Percentiles rank a stretch among this genome's conserved stretches.
These are phyloP conservation scores for Passerculus sandwichensis DNA, from an alignment of 2,797 vertebrate species.

Conservation along the genomic window DNA sequence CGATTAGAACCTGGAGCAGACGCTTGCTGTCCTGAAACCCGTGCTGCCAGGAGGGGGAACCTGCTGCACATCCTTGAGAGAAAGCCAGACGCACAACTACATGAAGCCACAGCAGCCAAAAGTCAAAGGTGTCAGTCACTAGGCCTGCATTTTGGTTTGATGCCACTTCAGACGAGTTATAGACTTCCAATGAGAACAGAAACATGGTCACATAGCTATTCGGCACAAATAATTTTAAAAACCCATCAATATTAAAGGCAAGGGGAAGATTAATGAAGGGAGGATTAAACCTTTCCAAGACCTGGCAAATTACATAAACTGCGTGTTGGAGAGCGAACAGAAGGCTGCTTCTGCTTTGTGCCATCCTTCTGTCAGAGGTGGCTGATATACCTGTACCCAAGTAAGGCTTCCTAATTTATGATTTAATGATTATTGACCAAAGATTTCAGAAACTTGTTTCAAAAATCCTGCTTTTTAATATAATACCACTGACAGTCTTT, in stretches of 20 bases:
- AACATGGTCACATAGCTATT: not conserved
- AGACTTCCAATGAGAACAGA: not conserved
- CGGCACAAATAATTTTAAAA: fast-evolving
- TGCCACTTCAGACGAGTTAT: not conserved
- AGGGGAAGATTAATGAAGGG: not conserved
- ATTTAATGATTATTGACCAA: not conserved
- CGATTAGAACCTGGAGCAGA: not conserved
- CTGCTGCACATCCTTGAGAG: not conserved
- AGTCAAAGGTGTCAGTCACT: fast-evolving
- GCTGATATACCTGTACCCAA: not conserved
- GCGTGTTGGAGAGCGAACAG: fast-evolving
- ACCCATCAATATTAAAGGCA: not conserved
- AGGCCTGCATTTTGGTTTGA: fast-evolving
- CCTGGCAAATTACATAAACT: not conserved
- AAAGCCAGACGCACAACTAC: not conserved
- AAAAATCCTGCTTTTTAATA: not conserved
- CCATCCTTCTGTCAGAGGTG: not conserved
- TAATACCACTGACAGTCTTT: not conserved
- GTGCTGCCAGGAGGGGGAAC: conserved; percentile 39
- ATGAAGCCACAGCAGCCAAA: not conserved
- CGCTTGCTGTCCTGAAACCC: not conserved
- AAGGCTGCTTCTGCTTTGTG: not conserved
- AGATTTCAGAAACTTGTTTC: not conserved
- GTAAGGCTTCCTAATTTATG: not conserved
- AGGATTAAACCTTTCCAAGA: not conserved